These are phyloP conservation scores for Metopia argyrocephala DNA, from an alignment of 2,888 invertebrate genomes.

Conservation along the genomic window DNA sequence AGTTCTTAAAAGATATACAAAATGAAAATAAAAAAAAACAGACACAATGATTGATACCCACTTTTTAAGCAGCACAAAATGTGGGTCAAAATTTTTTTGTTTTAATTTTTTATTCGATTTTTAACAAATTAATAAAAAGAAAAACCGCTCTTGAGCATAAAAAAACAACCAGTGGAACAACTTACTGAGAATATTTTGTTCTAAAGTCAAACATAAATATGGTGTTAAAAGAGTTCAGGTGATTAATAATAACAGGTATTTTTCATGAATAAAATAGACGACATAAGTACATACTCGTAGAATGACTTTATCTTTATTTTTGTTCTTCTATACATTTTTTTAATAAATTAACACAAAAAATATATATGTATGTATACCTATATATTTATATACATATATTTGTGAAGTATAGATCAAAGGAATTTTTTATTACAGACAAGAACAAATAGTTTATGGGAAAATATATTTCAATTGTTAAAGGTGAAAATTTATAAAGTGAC, in stretches of 20 bases:
- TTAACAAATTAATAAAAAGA: not conserved
- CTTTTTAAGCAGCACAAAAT: slow-evolving; percentile 33
- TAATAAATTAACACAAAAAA: too few species aligned
- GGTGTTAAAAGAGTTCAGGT: slow-evolving; percentile 7
- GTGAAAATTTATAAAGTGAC: too few species aligned
- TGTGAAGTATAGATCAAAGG: too few species aligned
- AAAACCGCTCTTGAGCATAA: not conserved
- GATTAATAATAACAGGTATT: slow-evolving; percentile 44
- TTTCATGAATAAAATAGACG: not conserved
- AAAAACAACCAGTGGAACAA: not conserved
- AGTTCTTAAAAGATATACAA: too few species aligned
- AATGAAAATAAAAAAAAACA: not conserved
- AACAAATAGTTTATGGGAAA: too few species aligned
- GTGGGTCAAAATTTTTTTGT: too few species aligned
- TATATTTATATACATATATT: too few species aligned
- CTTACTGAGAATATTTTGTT: not conserved
- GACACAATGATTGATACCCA: slow-evolving; percentile 5
- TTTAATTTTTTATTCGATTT: not conserved
- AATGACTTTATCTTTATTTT: not conserved
- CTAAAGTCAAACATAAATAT: not conserved
- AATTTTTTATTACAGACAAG: too few species aligned
- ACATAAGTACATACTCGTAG: not conserved
- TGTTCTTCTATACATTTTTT: too few species aligned
- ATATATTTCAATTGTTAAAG: too few species aligned
- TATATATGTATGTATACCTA: too few species aligned